Percentiles rank a stretch among this genome's conserved stretches.
Conservation (phyloP, 2,888 invertebrate species). For the Carterocephalus palaemon region DNA sequence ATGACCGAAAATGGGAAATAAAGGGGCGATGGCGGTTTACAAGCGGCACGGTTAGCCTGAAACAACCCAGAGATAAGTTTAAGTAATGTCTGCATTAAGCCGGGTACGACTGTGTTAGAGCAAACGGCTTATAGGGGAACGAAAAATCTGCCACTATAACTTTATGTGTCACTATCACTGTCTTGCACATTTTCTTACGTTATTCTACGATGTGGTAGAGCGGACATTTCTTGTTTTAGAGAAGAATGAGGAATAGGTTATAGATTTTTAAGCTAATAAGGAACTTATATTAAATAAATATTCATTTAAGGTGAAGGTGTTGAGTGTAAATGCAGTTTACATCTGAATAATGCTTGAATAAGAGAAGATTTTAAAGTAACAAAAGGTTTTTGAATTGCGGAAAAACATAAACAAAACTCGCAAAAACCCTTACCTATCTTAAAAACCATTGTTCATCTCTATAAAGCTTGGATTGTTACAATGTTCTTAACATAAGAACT, state of each 20-base stretch:
- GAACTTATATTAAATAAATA: no score
- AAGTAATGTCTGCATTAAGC: slow-evolving; percentile 19
- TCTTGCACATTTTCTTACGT: slow-evolving; percentile 16
- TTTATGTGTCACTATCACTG: slow-evolving; percentile 17
- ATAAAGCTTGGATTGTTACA: no score
- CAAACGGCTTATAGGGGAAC: slow-evolving; percentile 9
- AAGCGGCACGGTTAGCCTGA: slow-evolving; percentile 17
- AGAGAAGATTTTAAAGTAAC: no score
- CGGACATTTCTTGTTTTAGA: slow-evolving; percentile 11
- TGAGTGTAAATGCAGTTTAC: no score
- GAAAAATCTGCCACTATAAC: slow-evolving; percentile 17
- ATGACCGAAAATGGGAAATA: slow-evolving; percentile 21
- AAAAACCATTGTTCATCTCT: no score
- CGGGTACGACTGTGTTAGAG: slow-evolving; percentile 5
- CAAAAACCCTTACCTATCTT: no score
- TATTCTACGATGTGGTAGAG: slow-evolving; percentile 11
- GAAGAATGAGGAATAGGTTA: slow-evolving; percentile 7
- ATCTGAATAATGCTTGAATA: no score
- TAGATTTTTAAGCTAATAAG: no score
- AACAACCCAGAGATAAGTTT: slow-evolving; percentile 21
- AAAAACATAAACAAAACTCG: no score
- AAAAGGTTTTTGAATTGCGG: no score
- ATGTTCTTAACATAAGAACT: no score
- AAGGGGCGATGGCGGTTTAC: slow-evolving; percentile 15
- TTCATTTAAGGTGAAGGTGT: no score